Conservation (phyloP, 1,140 invertebrate species). For the Halictus rubicundus region DNA sequence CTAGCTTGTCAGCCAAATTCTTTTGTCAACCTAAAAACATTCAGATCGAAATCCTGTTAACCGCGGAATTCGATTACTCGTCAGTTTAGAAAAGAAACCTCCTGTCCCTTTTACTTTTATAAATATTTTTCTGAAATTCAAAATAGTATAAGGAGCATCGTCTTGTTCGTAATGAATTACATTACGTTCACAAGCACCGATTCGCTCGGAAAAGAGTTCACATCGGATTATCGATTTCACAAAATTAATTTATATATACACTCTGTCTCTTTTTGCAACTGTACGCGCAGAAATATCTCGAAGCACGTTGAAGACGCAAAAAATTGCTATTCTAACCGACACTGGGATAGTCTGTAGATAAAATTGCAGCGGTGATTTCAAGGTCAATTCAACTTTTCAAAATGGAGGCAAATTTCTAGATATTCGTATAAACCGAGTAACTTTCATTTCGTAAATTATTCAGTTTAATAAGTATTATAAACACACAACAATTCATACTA, state of each 20-base stretch:
- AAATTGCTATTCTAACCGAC: no score
- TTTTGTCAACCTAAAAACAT: slow-evolving; percentile 16
- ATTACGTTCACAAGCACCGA: slow-evolving; percentile 13
- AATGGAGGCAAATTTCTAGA: no score
- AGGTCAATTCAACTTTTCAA: no score
- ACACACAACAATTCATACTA: no score
- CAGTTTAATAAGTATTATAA: no score
- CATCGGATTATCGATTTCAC: slow-evolving; percentile 6
- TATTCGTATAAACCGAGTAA: no score
- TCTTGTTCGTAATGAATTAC: not conserved
- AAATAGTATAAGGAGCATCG: not conserved
- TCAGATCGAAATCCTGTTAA: slow-evolving; percentile 9
- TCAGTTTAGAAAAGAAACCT: not conserved
- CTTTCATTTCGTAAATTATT: no score
- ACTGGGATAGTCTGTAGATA: no score
- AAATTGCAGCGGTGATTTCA: no score
- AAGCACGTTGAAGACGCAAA: no score
- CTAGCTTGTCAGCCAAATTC: slow-evolving; percentile 30
- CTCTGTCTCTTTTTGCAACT: no score
- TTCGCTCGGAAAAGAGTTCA: slow-evolving; percentile 8
- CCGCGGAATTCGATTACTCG: slow-evolving; percentile 1
- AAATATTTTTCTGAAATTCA: not conserved
- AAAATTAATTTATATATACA: slow-evolving; percentile 20
- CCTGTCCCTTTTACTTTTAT: not conserved
- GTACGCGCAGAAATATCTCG: no score